Evolutionary conservation across 2,888 invertebrate genomes (phyloP).

Genomic region (Brachyptera risi): DNA sequence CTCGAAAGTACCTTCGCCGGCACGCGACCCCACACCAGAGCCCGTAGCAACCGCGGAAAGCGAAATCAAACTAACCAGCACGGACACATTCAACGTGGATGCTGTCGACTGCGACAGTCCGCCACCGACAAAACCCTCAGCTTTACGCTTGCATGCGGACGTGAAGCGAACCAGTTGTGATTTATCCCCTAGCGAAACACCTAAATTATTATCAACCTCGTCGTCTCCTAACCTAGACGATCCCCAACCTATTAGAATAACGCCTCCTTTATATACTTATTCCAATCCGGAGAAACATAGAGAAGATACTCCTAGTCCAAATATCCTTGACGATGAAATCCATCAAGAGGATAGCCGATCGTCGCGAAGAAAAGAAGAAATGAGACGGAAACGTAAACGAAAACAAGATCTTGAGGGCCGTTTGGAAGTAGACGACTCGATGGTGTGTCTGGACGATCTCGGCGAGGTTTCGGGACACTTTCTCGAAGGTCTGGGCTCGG

Average conservation of each 20-base stretch:
- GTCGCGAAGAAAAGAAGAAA: slow-evolving; percentile 34
- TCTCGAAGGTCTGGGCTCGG: slow-evolving; percentile 19
- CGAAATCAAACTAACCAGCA: not conserved
- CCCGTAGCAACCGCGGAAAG: not conserved
- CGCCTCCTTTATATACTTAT: slow-evolving; percentile 73
- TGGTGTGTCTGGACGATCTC: slow-evolving; percentile 13
- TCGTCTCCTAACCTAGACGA: slow-evolving; percentile 42
- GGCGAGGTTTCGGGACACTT: slow-evolving; percentile 22
- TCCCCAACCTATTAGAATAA: slow-evolving; percentile 65
- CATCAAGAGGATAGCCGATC: slow-evolving; percentile 22
- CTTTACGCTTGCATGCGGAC: not conserved
- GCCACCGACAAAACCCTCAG: not conserved
- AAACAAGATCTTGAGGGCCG: slow-evolving; percentile 30
- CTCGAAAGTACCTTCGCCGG: not conserved
- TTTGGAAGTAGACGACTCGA: slow-evolving; percentile 21
- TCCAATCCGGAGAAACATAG: slow-evolving; percentile 65
- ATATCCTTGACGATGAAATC: slow-evolving; percentile 32
- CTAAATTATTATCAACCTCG: not conserved
- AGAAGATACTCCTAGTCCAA: slow-evolving; percentile 45
- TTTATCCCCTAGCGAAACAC: not conserved
- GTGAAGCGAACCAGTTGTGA: not conserved
- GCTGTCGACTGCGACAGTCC: not conserved
- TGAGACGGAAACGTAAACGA: slow-evolving; percentile 28
- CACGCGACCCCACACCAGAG: not conserved
- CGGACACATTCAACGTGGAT: not conserved